These are phyloP conservation scores for Arnoldichthys spilopterus DNA, from an alignment of 2,797 vertebrate species.

Conservation along the genomic window DNA sequence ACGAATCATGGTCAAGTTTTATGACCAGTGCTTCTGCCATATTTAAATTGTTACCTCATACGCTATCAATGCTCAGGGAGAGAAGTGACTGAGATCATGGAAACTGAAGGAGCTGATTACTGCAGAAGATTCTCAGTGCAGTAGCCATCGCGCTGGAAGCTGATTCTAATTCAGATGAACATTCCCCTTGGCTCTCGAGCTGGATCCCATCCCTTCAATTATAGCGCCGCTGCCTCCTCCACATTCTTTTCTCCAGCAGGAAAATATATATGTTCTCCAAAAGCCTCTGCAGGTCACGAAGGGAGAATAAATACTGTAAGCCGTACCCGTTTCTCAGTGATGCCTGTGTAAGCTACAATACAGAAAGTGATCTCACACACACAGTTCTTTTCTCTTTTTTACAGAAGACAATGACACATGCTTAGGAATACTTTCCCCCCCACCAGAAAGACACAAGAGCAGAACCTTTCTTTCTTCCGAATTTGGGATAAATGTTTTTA, in stretches of 20 bases:
- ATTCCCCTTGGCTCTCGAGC: slow-evolving; percentile 19
- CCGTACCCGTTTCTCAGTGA: neutral
- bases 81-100: slow-evolving; percentile 22
- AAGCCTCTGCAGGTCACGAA: neutral
- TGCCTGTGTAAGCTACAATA: neutral
- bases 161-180: slow-evolving; percentile 16
- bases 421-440: too few relatives aligned
- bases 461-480: too few relatives aligned
- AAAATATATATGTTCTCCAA: neutral
- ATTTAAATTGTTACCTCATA: slow-evolving; percentile 6
- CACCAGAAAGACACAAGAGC: too few relatives aligned
- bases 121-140: slow-evolving; percentile 7
- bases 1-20: neutral
- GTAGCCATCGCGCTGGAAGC: neutral
- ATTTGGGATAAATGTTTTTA: too few relatives aligned
- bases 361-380: neutral
- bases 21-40: slow-evolving; percentile 2
- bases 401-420: too few relatives aligned
- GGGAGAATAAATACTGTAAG: slow-evolving; percentile 10
- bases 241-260: slow-evolving; percentile 22
- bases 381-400: too few relatives aligned
- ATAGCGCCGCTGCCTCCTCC: slow-evolving; percentile 16
- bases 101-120: slow-evolving; percentile 28
- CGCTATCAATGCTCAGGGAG: neutral
- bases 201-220: slow-evolving; percentile 3